Conservation (phyloP, 2,113 vertebrate species). For the Phocoena sinus region DNA sequence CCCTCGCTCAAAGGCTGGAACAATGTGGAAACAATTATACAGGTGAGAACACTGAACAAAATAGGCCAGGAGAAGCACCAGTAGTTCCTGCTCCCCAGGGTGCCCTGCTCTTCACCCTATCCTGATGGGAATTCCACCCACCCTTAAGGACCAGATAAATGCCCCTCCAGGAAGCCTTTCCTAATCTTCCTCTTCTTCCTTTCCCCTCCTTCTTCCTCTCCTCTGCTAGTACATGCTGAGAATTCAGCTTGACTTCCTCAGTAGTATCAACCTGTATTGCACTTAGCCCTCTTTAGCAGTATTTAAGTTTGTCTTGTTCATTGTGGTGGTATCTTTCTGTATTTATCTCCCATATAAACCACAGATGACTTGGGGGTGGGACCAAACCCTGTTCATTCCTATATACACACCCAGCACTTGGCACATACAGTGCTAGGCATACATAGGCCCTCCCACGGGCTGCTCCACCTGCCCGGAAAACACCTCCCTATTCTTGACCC, state of each 20-base stretch:
- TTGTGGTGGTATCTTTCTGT: not conserved
- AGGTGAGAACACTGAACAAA: not conserved
- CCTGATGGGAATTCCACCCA: not conserved
- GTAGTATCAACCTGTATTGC: not conserved
- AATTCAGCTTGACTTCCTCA: not conserved
- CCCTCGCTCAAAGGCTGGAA: not conserved
- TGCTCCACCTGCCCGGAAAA: no score
- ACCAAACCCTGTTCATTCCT: not conserved
- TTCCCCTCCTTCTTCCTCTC: not conserved
- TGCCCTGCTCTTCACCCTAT: rapidly evolving
- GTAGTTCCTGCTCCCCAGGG: not conserved
- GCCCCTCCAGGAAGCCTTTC: not conserved
- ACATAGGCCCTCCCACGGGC: not conserved
- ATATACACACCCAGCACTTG: rapidly evolving
- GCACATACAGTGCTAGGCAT: no score
- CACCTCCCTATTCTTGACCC: not conserved
- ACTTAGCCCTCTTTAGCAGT: not conserved
- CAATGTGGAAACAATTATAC: not conserved
- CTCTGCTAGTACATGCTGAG: not conserved
- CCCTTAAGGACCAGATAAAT: not conserved
- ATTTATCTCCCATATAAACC: not conserved
- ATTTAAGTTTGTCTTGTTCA: not conserved
- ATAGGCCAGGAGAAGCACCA: not conserved
- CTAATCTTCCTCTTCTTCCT: not conserved
- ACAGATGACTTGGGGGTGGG: not conserved